Evolutionary conservation across 2,888 invertebrate genomes (phyloP), one percentile per base, ranked within the genome.

Genomic region (Anodontia alba): DNA sequence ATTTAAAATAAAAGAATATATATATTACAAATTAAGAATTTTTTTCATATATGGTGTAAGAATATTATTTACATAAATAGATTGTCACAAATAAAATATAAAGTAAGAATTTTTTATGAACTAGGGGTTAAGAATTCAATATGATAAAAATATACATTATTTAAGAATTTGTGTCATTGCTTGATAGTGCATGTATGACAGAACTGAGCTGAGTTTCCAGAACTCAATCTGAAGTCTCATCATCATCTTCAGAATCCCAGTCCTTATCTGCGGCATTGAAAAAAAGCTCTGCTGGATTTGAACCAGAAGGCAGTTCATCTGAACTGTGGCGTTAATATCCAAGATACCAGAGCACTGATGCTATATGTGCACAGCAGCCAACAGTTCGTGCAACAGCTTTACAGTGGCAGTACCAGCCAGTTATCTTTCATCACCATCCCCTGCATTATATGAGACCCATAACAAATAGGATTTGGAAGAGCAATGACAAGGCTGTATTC

Each of bases 371-470:
- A 54, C 54, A 54, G 15, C 54, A 54, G 54, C 54, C 54, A 54
- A 54, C 20, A 54, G 54, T 54, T 54, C 54, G 17, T 54, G 54
- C 54, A 54, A 23, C 54, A 26, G 54, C 54, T 26, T 54, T 54
- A 15, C 54, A 54, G 7, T 8, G 54, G 26, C 54, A 20, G n/a
- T n/a, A n/a, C n/a, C n/a, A n/a, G n/a, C n/a, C n/a, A n/a, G n/a
- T 46, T 20, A 46, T 46, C 46, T 46, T 8, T 46, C 46, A 15
- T 7, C 46, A 46, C 46, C n/a, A 8, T 3, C 46, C 20, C 8
- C 20, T 12, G 2, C 3, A 20, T 20, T 20, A 46, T 46, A 46
- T 20, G 46, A 46, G 3, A 46, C 17, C 46, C 46, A 46, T 20
- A 46, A 20, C 5, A 46, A 20, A 20, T 46, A 46, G 15, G 46